Base-by-base conservation (phyloP, 2,888 invertebrate species). In the Leistus spinibarbis region DNA sequence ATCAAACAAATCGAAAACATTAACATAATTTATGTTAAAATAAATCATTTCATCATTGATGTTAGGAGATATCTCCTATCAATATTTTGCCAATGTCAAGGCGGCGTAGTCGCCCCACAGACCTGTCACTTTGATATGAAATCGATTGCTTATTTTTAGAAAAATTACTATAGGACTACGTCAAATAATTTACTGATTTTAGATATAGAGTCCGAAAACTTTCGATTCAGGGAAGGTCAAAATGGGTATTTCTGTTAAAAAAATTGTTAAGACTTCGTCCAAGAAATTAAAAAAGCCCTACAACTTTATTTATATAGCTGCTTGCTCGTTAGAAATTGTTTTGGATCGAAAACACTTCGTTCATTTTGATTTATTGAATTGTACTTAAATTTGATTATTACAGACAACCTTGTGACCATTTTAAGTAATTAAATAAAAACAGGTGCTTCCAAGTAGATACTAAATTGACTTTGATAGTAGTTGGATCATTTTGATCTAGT, bases 1-100 rank as follows among this genome's bases (percentile, higher is more conserved):
- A 77, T 66, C 75, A 77, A 20, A 66, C 56, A 62, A 73, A 71
- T 60, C 23, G 40, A 19, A 27, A 23, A 23, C 10, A 64, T 64
- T 64, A 10, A 3, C 2, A 10, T 24, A 7, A 3, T 24, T 40
- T 1, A 1, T 40, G 10, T 20, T 60, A 16, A 2, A 13, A 19
- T 9, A 60, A 60, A 60, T n/a, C 57, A 1, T 40, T 7, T 40
- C 13, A 40, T 2, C 5, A n/a, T n/a, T n/a, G n/a, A n/a, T n/a
- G n/a, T n/a, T n/a, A n/a, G n/a, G n/a, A n/a, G n/a, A n/a, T n/a
- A n/a, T n/a, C n/a, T n/a, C n/a, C n/a, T n/a, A n/a, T n/a, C n/a
- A n/a, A n/a, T n/a, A n/a, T n/a, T n/a, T n/a, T n/a, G n/a, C n/a
- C n/a, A n/a, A n/a, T n/a, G n/a, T n/a, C n/a, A n/a, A n/a, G n/a